phyloP scores from a whole-genome alignment of 2,113 vertebrate species.

The Chionis minor region DNA sequence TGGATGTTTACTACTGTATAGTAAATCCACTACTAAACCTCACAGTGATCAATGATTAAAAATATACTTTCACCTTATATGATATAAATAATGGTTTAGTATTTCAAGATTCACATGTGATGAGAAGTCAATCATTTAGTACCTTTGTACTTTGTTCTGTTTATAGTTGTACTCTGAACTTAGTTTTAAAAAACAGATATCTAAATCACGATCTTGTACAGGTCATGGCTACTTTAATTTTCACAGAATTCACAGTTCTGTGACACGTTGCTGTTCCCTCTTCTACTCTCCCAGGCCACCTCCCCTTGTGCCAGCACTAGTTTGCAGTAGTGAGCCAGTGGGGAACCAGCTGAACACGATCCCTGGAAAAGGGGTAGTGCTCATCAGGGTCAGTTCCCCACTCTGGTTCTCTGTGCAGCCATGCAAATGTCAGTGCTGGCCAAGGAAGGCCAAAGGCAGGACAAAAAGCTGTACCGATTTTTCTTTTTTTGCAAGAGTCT shows the following conservation, averaged over 20 bases:
- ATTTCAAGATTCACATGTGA: neutral
- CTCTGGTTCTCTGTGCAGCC: neutral
- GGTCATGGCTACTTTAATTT: neutral
- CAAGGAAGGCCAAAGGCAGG: neutral
- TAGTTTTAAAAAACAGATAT: neutral
- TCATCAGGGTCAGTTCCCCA: neutral
- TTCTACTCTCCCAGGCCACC: neutral
- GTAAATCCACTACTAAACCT: neutral
- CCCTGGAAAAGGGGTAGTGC: neutral
- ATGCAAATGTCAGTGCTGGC: neutral
- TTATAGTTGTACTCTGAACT: neutral
- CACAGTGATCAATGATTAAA: neutral
- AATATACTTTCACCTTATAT: neutral
- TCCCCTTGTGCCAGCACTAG: neutral
- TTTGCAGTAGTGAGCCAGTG: neutral
- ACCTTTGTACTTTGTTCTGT: neutral
- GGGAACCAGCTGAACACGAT: rapidly evolving
- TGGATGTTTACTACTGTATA: neutral
- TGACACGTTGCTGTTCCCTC: neutral
- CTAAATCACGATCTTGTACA: neutral
- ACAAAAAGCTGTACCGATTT: neutral
- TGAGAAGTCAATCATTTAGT: neutral
- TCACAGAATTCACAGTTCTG: neutral
- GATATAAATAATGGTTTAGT: neutral
- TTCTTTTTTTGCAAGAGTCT: neutral